Base-by-base conservation (phyloP, 2,113 vertebrate genomes). In the Neogobius melanostomus region DNA sequence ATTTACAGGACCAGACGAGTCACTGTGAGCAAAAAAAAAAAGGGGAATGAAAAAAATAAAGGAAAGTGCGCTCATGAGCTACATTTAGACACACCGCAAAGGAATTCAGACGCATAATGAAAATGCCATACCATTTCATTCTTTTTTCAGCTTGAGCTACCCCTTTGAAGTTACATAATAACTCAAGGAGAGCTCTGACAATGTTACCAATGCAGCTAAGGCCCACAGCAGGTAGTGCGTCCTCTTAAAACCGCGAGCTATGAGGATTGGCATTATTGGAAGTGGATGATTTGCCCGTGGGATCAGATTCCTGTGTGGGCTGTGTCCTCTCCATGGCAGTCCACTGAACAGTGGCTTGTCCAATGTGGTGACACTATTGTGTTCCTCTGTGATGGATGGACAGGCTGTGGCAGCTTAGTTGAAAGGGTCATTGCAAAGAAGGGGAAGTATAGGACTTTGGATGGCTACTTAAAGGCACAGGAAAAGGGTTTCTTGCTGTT, bases 291-390 rank as follows among this genome's bases (percentile, higher is more conserved):
- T 51, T 45, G 69, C 56, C 57, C 5, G 11, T n/a, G 51, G 70
- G 69, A 80, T 84, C 72, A 45, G 81, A 88, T 88, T 89, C 83
- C 83, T 77, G 68, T 59, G 2, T 0, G 62, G 66, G 71, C 47
- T 11, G 46, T 45, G 75, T 81, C 82, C 52, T 88, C 84, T 79
- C 82, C 82, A 85, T 83, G 83, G 80, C 76, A 60, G 63, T 83
- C 59, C n/a, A 15, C 72, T 71, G 80, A 73, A 61, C 66, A 68
- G 64, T 36, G 71, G 63, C 16, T 72, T 79, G 89, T 84, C 84
- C 62, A 66, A 16, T 14, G 8, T 68, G 51, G 66, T 52, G 57
- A 54, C n/a, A 16, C 77, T 72, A 79, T 87, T 90, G 89, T 90
- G 45, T 47, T n/a, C 28, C 11, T 8, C 64, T 57, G 66, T 88